phyloP scores from a whole-genome alignment of 2,888 invertebrate genomes.

The Meandrusa payeni region DNA sequence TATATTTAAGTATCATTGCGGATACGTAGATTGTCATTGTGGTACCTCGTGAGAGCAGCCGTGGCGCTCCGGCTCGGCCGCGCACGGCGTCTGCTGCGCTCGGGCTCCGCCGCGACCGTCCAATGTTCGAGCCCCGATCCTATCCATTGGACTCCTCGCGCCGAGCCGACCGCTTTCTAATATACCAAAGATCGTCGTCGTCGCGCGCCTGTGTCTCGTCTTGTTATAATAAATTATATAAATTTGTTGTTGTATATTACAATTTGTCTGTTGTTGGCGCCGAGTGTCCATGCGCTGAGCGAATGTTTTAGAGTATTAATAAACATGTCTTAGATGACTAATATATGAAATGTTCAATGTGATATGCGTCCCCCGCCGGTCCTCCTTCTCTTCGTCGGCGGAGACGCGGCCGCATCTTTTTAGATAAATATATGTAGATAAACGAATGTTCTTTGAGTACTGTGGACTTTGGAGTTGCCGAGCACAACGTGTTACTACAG shows the following conservation, averaged over 20 bases:
- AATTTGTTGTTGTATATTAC: conserved; percentile 25
- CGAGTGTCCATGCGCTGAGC: conserved; percentile 3
- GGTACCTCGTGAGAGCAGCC: conserved; percentile 6
- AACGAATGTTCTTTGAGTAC: conserved; percentile 10
- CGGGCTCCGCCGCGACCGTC: conserved; percentile 9
- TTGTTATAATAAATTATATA: conserved; percentile 22
- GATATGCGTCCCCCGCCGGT: no score
- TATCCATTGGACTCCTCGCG: background rate
- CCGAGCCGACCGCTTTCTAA: background rate
- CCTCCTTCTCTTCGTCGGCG: conserved; percentile 1
- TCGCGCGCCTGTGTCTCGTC: background rate
- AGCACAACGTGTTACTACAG: conserved; percentile 13
- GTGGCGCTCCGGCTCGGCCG: no score
- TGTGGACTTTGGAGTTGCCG: conserved; percentile 5
- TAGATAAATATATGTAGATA: conserved; percentile 23
- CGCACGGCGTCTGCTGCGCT: no score
- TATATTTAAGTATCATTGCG: conserved; percentile 38
- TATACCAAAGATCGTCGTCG: conserved; percentile 14
- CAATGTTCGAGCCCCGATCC: background rate
- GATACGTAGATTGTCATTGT: conserved; percentile 28
- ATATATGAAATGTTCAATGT: conserved; percentile 14
- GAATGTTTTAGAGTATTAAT: conserved; percentile 21
- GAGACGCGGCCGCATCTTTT: conserved; percentile 19
- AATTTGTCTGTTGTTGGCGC: conserved; percentile 20
- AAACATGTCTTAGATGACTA: conserved; percentile 13